Evolutionary conservation across 2,113 vertebrate genomes (phyloP).

Genomic region (Chrysochloris asiatica): DNA sequence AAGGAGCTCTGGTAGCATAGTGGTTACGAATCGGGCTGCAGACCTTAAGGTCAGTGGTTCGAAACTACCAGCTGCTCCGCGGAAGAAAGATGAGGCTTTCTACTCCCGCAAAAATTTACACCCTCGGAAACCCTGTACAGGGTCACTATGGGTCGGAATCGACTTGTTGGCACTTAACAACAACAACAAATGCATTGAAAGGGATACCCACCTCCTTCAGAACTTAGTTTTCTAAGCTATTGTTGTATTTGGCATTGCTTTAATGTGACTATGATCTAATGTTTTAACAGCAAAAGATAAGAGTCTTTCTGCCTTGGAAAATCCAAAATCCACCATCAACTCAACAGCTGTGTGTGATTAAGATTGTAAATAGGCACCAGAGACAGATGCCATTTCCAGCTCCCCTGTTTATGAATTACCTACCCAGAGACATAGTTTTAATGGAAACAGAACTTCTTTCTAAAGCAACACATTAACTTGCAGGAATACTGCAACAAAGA

Average conservation of each 20-base stretch:
- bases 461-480: slow-evolving; percentile 66
- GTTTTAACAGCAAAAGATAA: slow-evolving; percentile 40
- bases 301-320: slow-evolving; percentile 6
- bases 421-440: slow-evolving; percentile 53
- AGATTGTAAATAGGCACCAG: slow-evolving; percentile 64
- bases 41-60: too few species aligned
- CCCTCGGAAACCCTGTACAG: too few species aligned
- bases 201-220: background rate
- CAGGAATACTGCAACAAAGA: background rate
- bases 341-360: slow-evolving; percentile 70
- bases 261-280: background rate
- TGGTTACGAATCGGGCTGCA: too few species aligned
- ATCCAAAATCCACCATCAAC: background rate
- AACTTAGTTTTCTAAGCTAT: background rate
- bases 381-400: slow-evolving; percentile 42
- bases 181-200: too few species aligned
- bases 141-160: too few species aligned
- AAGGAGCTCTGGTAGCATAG: too few species aligned
- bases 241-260: background rate
- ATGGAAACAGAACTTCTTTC: slow-evolving; percentile 64
- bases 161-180: too few species aligned
- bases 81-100: too few species aligned
- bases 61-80: too few species aligned
- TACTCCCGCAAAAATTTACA: too few species aligned
- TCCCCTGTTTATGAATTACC: slow-evolving; percentile 63